Base-by-base conservation (phyloP, 2,797 vertebrate genomes). In the Chromis chromis region DNA sequence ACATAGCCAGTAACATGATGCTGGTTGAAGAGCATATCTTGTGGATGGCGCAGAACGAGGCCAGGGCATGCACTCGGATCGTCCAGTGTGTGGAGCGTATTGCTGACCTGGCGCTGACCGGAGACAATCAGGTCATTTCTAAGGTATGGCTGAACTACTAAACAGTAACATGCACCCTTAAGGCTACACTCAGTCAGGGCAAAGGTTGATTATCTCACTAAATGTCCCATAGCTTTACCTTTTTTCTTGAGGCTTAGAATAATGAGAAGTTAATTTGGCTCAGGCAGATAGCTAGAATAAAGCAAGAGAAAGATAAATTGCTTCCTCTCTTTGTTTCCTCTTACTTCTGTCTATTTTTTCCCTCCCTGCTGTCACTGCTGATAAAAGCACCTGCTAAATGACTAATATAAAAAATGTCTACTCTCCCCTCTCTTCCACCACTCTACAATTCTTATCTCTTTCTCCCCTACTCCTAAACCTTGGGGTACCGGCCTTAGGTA, bases 1-100 rank as follows among this genome's bases (percentile, higher is more conserved):
- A 96, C 87, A 95, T 97, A 58, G 96, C 95, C 82, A 98, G 97
- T 70, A 96, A 97, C 89, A 93, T 97, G 87, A 98, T 98, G 96
- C 88, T 94, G 24, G 96, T 95, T 21, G 96, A 97, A 88, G 96
- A 98, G 62, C 96, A 96, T 0, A 88, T 97, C 27, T 79, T 98
- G 85, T 97, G 96, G 96, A 96, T 96, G 96, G 96, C 96, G 11
- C 97, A 98, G 82, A 96, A 94, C 5, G 95, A 97, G 84, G 95
- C 95, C 49, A 89, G 94, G 76, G 97, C 96, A 0, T 98, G 96
- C 83, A 96, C 96, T 0, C 95, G 96, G 4, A 96, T 98, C 36
- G 96, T 98, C 24, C 94, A 94, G 81, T 97, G 96, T 61, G 95
- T 98, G 86, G 96, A 97, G 76, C 93, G 92, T 1, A 95, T 98